Evolutionary conservation across 2,113 vertebrate species (phyloP).

Genomic region (Pogonocichla stellata): DNA sequence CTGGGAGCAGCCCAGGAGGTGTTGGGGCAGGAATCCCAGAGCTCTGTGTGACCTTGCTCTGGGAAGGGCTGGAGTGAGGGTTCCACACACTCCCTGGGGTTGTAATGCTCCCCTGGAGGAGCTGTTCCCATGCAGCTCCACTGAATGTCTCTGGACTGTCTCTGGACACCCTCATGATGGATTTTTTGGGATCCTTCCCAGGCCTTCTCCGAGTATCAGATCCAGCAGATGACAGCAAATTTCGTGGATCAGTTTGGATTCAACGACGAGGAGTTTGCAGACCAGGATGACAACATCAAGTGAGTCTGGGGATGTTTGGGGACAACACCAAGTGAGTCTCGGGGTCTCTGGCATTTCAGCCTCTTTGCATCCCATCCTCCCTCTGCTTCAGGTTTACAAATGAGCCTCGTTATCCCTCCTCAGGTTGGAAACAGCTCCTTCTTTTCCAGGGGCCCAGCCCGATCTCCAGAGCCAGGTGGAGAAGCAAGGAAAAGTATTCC

Average conservation of each 20-base stretch:
- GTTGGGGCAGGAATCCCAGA: neutral
- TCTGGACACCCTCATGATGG: neutral
- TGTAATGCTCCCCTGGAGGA: rapidly evolving
- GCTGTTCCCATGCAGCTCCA: neutral
- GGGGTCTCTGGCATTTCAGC: neutral
- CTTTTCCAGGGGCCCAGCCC: neutral
- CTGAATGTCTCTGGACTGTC: rapidly evolving
- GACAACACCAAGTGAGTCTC: neutral
- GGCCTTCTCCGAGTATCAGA: slow-evolving; percentile 98
- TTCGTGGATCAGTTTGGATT: slow-evolving; percentile 98
- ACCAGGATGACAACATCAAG: slow-evolving; percentile 96
- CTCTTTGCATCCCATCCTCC: neutral
- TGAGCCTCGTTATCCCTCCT: neutral
- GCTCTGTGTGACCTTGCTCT: neutral
- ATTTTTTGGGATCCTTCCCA: slow-evolving; percentile 12
- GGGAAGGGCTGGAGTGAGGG: rapidly evolving
- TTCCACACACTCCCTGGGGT: neutral
- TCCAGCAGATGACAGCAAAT: slow-evolving; percentile 97
- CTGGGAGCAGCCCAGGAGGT: neutral
- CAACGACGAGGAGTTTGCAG: slow-evolving; percentile 95
- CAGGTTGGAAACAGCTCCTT: neutral
- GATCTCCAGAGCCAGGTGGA: neutral
- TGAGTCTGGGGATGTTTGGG: neutral
- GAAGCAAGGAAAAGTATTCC: neutral
- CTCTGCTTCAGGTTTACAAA: neutral